Evolutionary conservation across 2,888 invertebrate genomes (phyloP).

Genomic region (Lordiphosa fenestrarum): DNA sequence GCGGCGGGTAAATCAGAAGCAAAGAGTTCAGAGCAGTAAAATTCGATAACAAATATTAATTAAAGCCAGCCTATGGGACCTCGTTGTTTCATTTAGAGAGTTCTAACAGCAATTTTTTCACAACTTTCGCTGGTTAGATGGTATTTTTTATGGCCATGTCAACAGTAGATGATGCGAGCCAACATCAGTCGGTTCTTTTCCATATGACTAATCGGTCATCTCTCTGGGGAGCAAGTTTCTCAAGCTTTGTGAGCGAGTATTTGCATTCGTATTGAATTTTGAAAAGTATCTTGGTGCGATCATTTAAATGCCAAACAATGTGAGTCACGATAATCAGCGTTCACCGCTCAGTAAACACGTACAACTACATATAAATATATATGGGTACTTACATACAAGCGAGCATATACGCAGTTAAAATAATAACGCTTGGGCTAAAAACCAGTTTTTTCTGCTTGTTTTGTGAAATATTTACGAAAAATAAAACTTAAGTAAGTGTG

Average conservation of each 20-base stretch:
- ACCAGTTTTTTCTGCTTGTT: constrained; percentile 59
- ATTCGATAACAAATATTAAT: constrained; percentile 41
- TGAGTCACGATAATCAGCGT: constrained; percentile 73
- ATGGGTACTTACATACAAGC: neutral
- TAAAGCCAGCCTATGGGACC: constrained; percentile 29
- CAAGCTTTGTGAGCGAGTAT: constrained; percentile 31
- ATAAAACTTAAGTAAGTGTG: constrained; percentile 15
- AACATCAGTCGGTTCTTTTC: neutral
- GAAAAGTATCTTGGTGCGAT: constrained; percentile 33
- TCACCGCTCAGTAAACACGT: constrained; percentile 65
- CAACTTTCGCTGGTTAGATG: constrained; percentile 49
- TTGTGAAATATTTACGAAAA: constrained; percentile 38
- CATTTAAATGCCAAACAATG: constrained; percentile 67
- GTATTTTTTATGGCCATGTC: constrained; percentile 42
- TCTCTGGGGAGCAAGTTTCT: too few relatives aligned
- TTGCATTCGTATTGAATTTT: constrained; percentile 52
- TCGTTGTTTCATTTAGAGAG: constrained; percentile 28
- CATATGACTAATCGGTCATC: too few relatives aligned
- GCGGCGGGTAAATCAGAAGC: constrained; percentile 28
- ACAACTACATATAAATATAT: constrained; percentile 25
- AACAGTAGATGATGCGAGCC: constrained; percentile 25
- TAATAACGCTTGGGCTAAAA: constrained; percentile 35
- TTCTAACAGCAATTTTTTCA: constrained; percentile 47
- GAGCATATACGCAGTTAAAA: constrained; percentile 22
- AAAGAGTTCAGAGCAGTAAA: neutral